These are phyloP conservation scores for Digitonthophagus gazella DNA, from an alignment of 2,888 invertebrate species.

Conservation along the genomic window DNA sequence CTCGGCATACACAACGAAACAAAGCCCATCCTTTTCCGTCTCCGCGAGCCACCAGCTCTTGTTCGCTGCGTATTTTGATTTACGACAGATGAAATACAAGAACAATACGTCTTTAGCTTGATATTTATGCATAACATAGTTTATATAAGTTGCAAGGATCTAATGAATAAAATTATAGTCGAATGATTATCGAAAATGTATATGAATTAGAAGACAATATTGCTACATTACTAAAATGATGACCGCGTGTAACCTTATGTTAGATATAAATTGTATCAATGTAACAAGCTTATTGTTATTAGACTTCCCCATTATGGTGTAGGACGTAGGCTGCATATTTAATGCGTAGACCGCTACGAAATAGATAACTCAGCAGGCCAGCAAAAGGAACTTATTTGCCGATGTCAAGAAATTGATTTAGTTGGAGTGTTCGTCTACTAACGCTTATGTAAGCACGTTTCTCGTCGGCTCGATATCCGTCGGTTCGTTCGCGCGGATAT, in stretches of 20 bases:
- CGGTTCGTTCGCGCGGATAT: background rate
- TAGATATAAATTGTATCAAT: no score
- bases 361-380: background rate
- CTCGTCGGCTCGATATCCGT: background rate
- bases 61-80: background rate
- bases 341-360: background rate
- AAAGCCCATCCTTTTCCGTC: conserved; percentile 32
- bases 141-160: no score
- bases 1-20: conserved; percentile 31
- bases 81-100: background rate
- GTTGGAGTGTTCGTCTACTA: background rate
- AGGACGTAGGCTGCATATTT: background rate
- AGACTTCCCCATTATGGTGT: background rate
- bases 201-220: no score
- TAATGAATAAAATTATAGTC: no score
- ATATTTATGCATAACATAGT: no score
- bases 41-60: conserved; percentile 7
- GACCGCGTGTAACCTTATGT: no score
- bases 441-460: background rate
- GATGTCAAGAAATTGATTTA: background rate
- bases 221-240: no score
- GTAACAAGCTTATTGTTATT: no score
- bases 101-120: background rate
- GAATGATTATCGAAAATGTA: no score
- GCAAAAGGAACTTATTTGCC: background rate